These are phyloP conservation scores for Magallana ariakensis DNA, from an alignment of 1,140 invertebrate species.

Conservation along the genomic window DNA sequence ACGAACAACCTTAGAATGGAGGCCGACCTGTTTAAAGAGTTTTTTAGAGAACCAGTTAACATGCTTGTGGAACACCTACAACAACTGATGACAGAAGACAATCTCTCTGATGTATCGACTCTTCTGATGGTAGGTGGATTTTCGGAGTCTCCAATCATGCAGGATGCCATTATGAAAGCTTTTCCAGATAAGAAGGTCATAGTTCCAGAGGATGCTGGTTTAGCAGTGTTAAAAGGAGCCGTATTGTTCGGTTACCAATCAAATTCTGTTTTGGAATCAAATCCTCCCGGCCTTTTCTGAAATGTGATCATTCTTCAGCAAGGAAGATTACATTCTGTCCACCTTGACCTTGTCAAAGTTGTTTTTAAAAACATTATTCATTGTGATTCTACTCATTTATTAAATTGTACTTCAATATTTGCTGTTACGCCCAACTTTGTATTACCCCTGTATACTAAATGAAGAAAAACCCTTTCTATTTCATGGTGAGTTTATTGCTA, in stretches of 20 bases:
- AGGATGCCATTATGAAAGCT: slow-evolving; percentile 49
- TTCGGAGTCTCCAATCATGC: slow-evolving; percentile 60
- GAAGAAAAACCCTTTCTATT: too few species aligned
- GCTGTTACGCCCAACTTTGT: too few species aligned
- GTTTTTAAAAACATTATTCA: slow-evolving; percentile 60
- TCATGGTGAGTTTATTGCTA: too few species aligned
- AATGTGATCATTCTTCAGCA: slow-evolving; percentile 40
- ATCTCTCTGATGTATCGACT: slow-evolving; percentile 46
- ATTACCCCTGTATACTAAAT: too few species aligned
- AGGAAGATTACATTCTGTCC: slow-evolving; percentile 39
- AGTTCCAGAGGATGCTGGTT: slow-evolving; percentile 55
- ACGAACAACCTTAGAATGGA: slow-evolving; percentile 58
- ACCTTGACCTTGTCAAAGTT: slow-evolving; percentile 51
- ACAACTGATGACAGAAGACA: slow-evolving; percentile 46
- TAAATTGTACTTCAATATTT: too few species aligned
- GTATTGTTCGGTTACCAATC: slow-evolving; percentile 60
- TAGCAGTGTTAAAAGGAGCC: slow-evolving; percentile 62
- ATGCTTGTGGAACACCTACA: slow-evolving; percentile 53
- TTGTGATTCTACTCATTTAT: not conserved
- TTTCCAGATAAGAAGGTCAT: slow-evolving; percentile 55
- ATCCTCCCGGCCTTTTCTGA: slow-evolving; percentile 40
- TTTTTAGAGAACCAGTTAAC: slow-evolving; percentile 45
- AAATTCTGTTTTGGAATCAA: slow-evolving; percentile 54
- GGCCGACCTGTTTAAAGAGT: slow-evolving; percentile 46
- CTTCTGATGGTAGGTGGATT: slow-evolving; percentile 64